Evolutionary conservation across 1,140 invertebrate genomes (phyloP), one percentile per base, ranked within the genome.

Genomic region (Aphidius ervi): DNA sequence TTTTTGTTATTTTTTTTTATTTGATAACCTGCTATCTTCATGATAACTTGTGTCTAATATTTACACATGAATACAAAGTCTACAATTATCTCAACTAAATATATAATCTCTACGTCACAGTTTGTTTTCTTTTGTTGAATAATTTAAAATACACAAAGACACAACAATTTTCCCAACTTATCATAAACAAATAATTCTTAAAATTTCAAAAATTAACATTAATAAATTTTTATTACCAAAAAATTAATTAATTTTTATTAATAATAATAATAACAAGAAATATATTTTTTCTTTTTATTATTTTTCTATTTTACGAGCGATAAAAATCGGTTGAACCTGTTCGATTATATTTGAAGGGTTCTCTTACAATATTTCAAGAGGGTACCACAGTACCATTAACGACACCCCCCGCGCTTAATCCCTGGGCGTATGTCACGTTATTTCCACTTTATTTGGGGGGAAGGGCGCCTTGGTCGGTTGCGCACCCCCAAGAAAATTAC

Each of bases 371-470:
- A 39, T 43, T 9, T 39, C 50, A 53, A 48, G 49, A 31, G 49
- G 49, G 23, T 9, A n/a, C 53, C 53, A 43, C 61, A 56, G 40
- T 16, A 9, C 64, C 64, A 66, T 66, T 66, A 66, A 66, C 61
- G 45, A 47, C 46, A 49, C 52, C 61, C 62, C 64, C 42, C 62
- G 50, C 62, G 50, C 37, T 45, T 66, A 66, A 66, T 66, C 62
- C 62, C 61, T 9, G 43, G 62, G 62, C 64, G 64, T 66, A 63
- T 66, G 64, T 66, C 62, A 45, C 64, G 56, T 63, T 66, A 66
- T 63, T 63, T 42, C 54, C 37, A 53, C 42, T 49, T 47, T 23
- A 53, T n/a, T 54, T 42, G n/a, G 41, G 16, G 31, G 42, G 39
- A 43, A 56, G 56, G 43, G 50, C 23, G 31, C 23, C 23, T 31